Evolutionary conservation across 2,797 vertebrate genomes (phyloP), one percentile per base, ranked within the genome.

Genomic region (Acrocephalus scirpaceus): DNA sequence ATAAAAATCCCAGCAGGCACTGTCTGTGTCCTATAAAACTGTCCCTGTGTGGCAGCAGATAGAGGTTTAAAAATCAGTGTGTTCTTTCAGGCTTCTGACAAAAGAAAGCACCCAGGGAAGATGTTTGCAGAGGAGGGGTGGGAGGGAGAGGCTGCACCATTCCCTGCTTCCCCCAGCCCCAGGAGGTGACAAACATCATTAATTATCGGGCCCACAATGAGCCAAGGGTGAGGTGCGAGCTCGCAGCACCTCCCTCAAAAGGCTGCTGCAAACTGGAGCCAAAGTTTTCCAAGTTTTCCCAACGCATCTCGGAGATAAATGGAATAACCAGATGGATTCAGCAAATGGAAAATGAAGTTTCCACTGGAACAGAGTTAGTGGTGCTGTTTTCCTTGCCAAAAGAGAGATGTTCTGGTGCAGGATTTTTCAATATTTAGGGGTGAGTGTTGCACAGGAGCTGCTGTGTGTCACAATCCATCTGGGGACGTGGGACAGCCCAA

Each of bases 1-100:
- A 69, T 94, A 94, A 94, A 92, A 95, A 77, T 81, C 94, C 80
- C 94, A 86, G 94, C 89, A 92, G 91, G 89, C 79, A 62, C 32
- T 50, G 80, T 71, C 69, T 74, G 81, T 57, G 27, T 65, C 40
- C 10, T 38, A 64, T 92, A 95, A 95, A 95, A 57, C 69, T 16
- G 57, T 77, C 89, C 85, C 62, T 81, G 87, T 15, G 23, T 11
- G 69, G 82, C 53, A 70, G 70, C 2, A 78, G 70, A 88, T 40
- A 90, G 79, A 42, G 34, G 73, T 74, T 83, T 65, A 34, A 92
- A 92, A 90, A 72, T 20, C 30, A 69, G 56, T 2, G 2, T 32
- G 16, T 83, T 82, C 92, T 93, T 82, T 71, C 80, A 83, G 75
- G 38, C 79, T 77, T 25, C 87, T 74, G 56, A 91, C 65, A 88